phyloP scores from a whole-genome alignment of 2,113 vertebrate species.

The Eubucco bourcierii region DNA sequence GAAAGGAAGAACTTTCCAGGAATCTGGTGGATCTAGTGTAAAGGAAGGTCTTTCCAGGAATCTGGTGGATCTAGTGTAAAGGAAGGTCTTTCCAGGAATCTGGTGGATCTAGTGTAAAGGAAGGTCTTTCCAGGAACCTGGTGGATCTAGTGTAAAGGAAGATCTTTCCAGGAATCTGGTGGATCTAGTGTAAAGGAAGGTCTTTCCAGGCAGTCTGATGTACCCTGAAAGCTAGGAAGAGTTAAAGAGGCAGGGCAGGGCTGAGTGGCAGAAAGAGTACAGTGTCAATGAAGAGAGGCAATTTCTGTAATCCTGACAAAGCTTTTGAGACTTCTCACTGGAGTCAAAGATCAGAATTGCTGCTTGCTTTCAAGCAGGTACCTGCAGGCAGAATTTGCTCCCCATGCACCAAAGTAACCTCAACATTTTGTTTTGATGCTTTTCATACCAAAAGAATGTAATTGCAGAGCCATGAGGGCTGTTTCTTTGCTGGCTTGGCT shows the following conservation, averaged over 20 bases:
- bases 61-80: not conserved
- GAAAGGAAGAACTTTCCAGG: not conserved
- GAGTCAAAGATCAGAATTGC: not conserved
- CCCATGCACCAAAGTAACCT: not conserved
- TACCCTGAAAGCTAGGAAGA: not conserved
- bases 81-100: no score
- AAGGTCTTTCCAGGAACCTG: no score
- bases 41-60: not conserved
- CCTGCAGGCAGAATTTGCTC: not conserved
- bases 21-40: not conserved
- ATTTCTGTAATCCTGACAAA: not conserved
- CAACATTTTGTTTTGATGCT: not conserved
- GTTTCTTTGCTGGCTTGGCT: not conserved
- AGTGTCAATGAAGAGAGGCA: not conserved
- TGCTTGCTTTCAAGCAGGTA: not conserved
- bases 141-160: no score
- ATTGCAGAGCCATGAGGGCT: accelerated
- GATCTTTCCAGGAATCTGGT: no score
- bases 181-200: no score
- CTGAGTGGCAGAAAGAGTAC: not conserved
- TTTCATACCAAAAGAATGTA: not conserved
- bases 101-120: no score
- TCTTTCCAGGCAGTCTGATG: not conserved
- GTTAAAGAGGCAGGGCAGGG: not conserved
- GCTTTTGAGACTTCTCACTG: not conserved